A percentile compares a stretch with the other conserved stretches of the same genome.
These are phyloP conservation scores for Melinopterus prodromus DNA, from an alignment of 2,888 invertebrate species.

Conservation along the genomic window DNA sequence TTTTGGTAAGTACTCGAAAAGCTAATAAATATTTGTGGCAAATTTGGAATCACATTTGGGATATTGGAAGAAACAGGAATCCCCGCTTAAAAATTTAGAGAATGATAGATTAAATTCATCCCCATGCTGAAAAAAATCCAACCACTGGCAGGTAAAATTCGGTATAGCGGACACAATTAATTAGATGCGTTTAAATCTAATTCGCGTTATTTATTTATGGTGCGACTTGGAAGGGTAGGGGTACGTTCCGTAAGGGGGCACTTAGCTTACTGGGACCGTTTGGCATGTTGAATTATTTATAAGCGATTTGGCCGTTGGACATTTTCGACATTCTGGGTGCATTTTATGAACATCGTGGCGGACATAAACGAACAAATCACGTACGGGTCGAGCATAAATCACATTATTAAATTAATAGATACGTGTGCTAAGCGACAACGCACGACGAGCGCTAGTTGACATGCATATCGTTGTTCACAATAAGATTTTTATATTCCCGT, in stretches of 20 bases:
- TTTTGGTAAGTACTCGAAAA: too few relatives aligned
- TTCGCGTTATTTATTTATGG: too few relatives aligned
- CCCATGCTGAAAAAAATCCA: too few relatives aligned
- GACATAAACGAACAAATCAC: constrained; percentile 26
- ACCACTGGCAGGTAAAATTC: too few relatives aligned
- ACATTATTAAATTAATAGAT: constrained; percentile 30
- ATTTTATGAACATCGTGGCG: constrained; percentile 25
- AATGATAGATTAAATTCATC: too few relatives aligned
- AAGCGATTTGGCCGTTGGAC: constrained; percentile 18
- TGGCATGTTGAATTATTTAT: constrained; percentile 18
- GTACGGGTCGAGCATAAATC: constrained; percentile 26
- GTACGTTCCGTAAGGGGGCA: constrained; percentile 9
- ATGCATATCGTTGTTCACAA: neutral
- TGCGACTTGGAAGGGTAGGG: neutral
- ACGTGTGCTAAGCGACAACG: neutral
- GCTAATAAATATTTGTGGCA: too few relatives aligned
- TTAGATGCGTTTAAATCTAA: too few relatives aligned
- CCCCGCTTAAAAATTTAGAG: too few relatives aligned
- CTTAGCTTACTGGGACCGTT: constrained; percentile 15
- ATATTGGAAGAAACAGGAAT: too few relatives aligned
- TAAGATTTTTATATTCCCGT: constrained; percentile 22
- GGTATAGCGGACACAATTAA: too few relatives aligned
- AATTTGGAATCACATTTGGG: too few relatives aligned
- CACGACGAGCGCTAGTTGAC: constrained; percentile 4
- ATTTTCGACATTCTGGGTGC: constrained; percentile 20